Conservation (phyloP, 2,888 invertebrate species). For the Venusia cambrica region DNA sequence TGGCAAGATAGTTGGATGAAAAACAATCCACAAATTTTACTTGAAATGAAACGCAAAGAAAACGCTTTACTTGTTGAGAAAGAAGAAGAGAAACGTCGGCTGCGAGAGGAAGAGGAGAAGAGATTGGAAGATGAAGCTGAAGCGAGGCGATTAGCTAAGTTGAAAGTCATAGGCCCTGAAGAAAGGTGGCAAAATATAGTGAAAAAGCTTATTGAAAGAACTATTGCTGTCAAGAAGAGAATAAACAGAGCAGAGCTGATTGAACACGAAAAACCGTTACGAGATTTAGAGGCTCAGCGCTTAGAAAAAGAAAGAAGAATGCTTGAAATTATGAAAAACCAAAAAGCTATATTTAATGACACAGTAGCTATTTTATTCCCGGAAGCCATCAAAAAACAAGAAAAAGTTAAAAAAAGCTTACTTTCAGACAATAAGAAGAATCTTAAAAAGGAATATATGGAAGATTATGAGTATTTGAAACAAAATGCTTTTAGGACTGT, state of each 20-base stretch:
- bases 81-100: conserved; percentile 60
- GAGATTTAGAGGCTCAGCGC: conserved; percentile 80
- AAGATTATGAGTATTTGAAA: conserved; percentile 55
- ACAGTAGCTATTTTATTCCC: conserved; percentile 83
- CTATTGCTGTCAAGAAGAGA: conserved; percentile 83
- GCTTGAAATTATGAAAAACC: conserved; percentile 78
- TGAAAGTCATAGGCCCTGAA: conserved; percentile 64
- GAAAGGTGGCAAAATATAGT: conserved; percentile 84
- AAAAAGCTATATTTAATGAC: conserved; percentile 84
- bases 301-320: conserved; percentile 80
- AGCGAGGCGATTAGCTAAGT: conserved; percentile 61
- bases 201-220: conserved; percentile 82
- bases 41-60: conserved; percentile 65
- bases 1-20: conserved; percentile 84
- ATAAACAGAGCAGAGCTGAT: conserved; percentile 82
- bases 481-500: conserved; percentile 59
- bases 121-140: conserved; percentile 74
- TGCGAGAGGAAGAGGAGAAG: conserved; percentile 66
- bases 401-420: conserved; percentile 61
- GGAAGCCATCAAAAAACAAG: conserved; percentile 76
- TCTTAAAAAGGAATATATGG: conserved; percentile 56
- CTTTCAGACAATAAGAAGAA: conserved; percentile 62
- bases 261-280: conserved; percentile 81
- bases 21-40: conserved; percentile 57
- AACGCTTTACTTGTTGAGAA: conserved; percentile 63